These are phyloP conservation scores for Oreonectes daqikongensis DNA, from an alignment of 2,797 vertebrate genomes.

Conservation along the genomic window DNA sequence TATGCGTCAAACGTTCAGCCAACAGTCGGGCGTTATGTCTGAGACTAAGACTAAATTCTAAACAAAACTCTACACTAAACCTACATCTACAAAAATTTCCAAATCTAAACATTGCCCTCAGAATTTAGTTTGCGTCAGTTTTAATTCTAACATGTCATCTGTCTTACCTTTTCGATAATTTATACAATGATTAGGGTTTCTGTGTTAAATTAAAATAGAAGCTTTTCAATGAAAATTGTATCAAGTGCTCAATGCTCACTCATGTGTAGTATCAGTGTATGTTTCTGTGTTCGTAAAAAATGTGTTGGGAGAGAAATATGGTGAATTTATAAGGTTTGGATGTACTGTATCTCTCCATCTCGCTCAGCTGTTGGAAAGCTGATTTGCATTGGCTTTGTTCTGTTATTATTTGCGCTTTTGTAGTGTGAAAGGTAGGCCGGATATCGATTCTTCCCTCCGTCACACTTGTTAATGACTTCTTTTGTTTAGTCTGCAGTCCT, in stretches of 20 bases:
- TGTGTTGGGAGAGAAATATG: neutral
- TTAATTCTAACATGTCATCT: too few relatives aligned
- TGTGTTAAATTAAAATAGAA: neutral
- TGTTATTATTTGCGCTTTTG: neutral
- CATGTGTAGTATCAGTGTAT: neutral
- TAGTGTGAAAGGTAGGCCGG: neutral
- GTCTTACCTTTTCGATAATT: too few relatives aligned
- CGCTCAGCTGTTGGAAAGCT: slow-evolving; percentile 1
- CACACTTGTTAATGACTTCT: slow-evolving; percentile 43
- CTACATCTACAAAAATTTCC: too few relatives aligned
- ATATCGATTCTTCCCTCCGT: slow-evolving; percentile 31
- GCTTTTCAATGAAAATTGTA: neutral
- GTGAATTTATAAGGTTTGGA: slow-evolving; percentile 5
- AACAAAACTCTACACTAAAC: too few relatives aligned
- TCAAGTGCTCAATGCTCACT: neutral
- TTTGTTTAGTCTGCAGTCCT: slow-evolving; percentile 25
- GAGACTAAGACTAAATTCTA: too few relatives aligned
- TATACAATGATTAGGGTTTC: neutral
- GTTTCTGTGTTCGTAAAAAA: neutral
- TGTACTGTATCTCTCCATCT: neutral
- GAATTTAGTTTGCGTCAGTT: too few relatives aligned
- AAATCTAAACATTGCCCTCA: too few relatives aligned
- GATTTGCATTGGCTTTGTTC: slow-evolving; percentile 17
- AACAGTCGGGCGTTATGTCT: too few relatives aligned
- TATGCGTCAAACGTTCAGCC: too few relatives aligned